Evolutionary conservation across 1,140 invertebrate genomes (phyloP), one percentile per base, ranked within the genome.

Genomic region (Panagrolaimus sp.): DNA sequence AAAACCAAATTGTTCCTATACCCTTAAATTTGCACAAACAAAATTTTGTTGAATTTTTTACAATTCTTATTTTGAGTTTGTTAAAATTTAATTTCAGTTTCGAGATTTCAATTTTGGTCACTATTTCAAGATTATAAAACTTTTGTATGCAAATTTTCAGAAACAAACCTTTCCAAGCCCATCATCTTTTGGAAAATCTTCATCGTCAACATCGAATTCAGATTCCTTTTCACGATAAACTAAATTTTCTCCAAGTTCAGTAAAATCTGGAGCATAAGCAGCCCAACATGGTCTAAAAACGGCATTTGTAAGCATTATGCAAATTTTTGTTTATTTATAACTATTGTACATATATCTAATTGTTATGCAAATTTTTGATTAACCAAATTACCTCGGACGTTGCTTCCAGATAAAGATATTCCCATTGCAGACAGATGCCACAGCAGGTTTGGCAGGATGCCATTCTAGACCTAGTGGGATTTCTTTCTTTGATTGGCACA

Each of bases 151-250:
- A 14, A 8, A 15, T 52, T 52, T 7, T n/a, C 48, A 5, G 48
- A 52, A 14, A n/a, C 32, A 38, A 38, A 38, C 32, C 32, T 38
- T 38, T 38, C 32, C 32, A 38, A 38, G 32, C 7, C 32, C 32
- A 38, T 58, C 52, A 58, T 58, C 52, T 21, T 14, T 12, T 2
- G 52, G 52, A 21, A 21, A 58, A 58, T 58, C 52, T 58, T 58
- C 52, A 58, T 58, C 52, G 15, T 58, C 21, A 28, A 58, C 52
- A 58, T 58, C 52, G 17, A 58, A 58, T 58, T 58, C 52, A 1
- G 52, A 58, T 28, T 58, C 52, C 21, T 58, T 58, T 21, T 58
- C 52, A 1, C 10, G 14, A 28, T 58, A 58, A 10, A 26, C 52
- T 28, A 58, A 26, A 17, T 58, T 58, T 58, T 58, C 52, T 26